A percentile compares a stretch with the other conserved stretches of the same genome.
phyloP scores from a whole-genome alignment of 2,797 vertebrate genomes.

The Urosaurus nigricauda region DNA sequence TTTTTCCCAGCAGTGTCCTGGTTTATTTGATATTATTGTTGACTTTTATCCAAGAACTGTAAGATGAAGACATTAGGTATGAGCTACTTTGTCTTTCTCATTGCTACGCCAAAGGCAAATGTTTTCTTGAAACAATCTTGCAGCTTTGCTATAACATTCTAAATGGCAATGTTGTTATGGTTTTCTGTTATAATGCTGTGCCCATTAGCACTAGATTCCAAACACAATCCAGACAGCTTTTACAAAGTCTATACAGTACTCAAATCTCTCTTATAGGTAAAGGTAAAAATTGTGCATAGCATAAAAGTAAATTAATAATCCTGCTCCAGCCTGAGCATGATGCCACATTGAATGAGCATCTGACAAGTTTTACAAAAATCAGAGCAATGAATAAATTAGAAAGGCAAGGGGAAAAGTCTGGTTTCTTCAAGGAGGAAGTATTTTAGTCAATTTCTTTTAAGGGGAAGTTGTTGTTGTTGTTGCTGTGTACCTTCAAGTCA shows the following conservation, averaged over 20 bases:
- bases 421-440: not conserved
- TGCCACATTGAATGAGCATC: not conserved
- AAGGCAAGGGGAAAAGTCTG: not conserved
- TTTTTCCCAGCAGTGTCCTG: conserved; percentile 18
- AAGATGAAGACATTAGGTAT: conserved; percentile 34
- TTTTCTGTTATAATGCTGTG: conserved; percentile 22
- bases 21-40: conserved; percentile 42
- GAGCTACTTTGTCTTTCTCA: conserved; percentile 28
- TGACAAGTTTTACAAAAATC: not conserved
- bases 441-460: not conserved
- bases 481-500: too few species aligned
- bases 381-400: not conserved
- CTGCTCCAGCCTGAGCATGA: not conserved
- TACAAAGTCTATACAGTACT: not conserved
- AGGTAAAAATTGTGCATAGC: not conserved
- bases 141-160: not conserved
- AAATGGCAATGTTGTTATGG: conserved; percentile 23
- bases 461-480: too few species aligned
- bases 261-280: conserved; percentile 22
- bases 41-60: conserved; percentile 39
- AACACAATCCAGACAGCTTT: not conserved
- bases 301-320: not conserved
- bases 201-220: not conserved
- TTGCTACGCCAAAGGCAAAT: conserved; percentile 10
- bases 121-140: conserved; percentile 11